Evolutionary conservation across 2,797 vertebrate genomes (phyloP).

Genomic region (Acipenser transmontanus): DNA sequence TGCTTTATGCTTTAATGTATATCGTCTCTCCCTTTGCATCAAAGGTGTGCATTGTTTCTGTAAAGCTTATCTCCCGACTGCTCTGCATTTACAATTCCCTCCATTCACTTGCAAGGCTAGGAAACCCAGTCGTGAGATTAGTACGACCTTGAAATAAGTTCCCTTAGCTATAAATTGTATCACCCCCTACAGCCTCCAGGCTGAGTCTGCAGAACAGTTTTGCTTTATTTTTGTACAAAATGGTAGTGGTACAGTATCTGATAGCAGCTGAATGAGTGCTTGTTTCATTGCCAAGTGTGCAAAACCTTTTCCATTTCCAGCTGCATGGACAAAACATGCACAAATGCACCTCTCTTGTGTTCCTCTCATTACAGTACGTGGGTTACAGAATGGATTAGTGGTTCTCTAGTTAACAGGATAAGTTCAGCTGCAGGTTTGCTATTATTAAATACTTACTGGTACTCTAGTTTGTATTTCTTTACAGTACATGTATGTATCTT

Average conservation of each 20-base stretch:
- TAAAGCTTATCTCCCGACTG: slow-evolving; percentile 29
- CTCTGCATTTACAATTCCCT: slow-evolving; percentile 34
- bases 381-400: too few species aligned
- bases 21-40: slow-evolving; percentile 11
- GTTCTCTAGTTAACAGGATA: too few species aligned
- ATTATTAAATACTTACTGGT: too few species aligned
- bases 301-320: slow-evolving; percentile 61
- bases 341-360: not conserved
- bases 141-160: slow-evolving; percentile 65
- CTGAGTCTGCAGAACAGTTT: slow-evolving; percentile 2
- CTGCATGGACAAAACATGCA: slow-evolving; percentile 25
- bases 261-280: slow-evolving; percentile 25
- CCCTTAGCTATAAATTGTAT: slow-evolving; percentile 44
- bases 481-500: too few species aligned
- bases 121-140: slow-evolving; percentile 64
- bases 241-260: slow-evolving; percentile 11
- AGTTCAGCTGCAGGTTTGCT: too few species aligned
- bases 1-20: not conserved
- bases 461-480: too few species aligned
- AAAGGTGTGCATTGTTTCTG: slow-evolving; percentile 15
- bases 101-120: slow-evolving; percentile 40
- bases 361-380: too few species aligned
- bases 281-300: slow-evolving; percentile 35
- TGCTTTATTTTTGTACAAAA: slow-evolving; percentile 14
- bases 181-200: slow-evolving; percentile 18